Evolutionary conservation across 2,797 vertebrate genomes (phyloP).

Genomic region (Myoxocephalus aenaeus): DNA sequence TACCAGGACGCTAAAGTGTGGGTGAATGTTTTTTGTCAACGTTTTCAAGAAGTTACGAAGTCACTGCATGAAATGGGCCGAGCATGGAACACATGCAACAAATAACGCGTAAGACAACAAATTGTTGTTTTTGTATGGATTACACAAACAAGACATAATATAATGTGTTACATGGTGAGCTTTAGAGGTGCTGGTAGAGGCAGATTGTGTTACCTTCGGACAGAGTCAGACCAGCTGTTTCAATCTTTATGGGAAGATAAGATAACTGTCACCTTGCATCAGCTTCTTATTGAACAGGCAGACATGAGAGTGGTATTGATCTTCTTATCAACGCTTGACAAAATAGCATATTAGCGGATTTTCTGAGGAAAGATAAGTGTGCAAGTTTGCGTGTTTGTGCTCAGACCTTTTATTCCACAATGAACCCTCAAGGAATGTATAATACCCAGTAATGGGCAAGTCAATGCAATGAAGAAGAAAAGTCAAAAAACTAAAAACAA

Average conservation of each 20-base stretch:
- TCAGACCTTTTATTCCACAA: neutral
- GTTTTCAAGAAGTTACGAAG: constrained; percentile 3
- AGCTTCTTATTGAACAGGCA: neutral
- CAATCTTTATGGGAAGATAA: neutral
- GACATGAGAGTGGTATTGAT: neutral
- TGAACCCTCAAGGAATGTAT: neutral
- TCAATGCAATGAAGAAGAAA: neutral
- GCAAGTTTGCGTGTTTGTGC: neutral
- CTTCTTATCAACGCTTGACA: neutral
- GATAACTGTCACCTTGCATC: neutral
- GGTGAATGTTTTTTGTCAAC: neutral
- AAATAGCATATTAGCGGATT: neutral
- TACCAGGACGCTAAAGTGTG: constrained; percentile 34
- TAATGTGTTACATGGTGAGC: neutral
- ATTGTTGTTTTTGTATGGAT: neutral
- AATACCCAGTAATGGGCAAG: neutral
- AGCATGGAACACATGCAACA: neutral
- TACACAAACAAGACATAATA: neutral
- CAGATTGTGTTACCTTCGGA: neutral
- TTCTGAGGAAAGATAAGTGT: neutral
- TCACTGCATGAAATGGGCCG: neutral
- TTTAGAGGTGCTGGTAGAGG: neutral
- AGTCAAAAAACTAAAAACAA: neutral
- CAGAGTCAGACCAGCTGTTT: neutral
- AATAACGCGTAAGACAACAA: neutral